Evolutionary conservation across 1,140 invertebrate species (phyloP), one percentile per base, ranked within the genome.

Genomic region (Lepidurus apus): DNA sequence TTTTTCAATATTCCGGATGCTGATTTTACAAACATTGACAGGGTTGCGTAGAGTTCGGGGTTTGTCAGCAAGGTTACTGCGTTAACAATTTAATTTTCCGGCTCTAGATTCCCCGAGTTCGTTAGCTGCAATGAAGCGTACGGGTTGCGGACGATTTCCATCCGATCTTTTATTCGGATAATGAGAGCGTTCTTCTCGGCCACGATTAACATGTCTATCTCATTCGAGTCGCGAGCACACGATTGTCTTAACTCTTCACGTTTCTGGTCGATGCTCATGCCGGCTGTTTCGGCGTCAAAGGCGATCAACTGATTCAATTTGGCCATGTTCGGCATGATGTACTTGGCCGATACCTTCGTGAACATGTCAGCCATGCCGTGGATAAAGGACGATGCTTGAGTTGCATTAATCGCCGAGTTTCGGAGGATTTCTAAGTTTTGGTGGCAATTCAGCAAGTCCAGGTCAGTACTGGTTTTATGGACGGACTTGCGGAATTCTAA

Each of bases 181-280:
- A 26, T 26, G 26, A 26, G 26, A 26, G 26, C 26, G 26, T 26
- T 9, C 34, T 78, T 78, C 10, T 78, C 44, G 24, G 77, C 26
- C n/a, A 78, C 65, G 34, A 78, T 73, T 11, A 78, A 42, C 8
- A 73, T 73, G 24, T 73, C 53, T 17, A 78, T 78, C 24, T 43
- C 11, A 7, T 78, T 7, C 1, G 77, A 78, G 34, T 78, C 77
- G 0, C 17, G 10, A 11, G 1, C 34, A 73, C 77, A 78, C 7
- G 73, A n/a, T 7, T 74, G n/a, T 24, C 47, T 2, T n/a, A 78
- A 73, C 11, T 78, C 73, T 24, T 75, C 7, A 75, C 34, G 34
- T 42, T 17, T 7, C 11, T n/a, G 7, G 13, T n/a, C 43, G 43
- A 11, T 17, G 21, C 17, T 42, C 1, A 11, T 73, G 13, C 2